Percentiles rank a stretch among this genome's conserved stretches.
Evolutionary conservation across 2,888 invertebrate species (phyloP).

Genomic region (Seira musarum): DNA sequence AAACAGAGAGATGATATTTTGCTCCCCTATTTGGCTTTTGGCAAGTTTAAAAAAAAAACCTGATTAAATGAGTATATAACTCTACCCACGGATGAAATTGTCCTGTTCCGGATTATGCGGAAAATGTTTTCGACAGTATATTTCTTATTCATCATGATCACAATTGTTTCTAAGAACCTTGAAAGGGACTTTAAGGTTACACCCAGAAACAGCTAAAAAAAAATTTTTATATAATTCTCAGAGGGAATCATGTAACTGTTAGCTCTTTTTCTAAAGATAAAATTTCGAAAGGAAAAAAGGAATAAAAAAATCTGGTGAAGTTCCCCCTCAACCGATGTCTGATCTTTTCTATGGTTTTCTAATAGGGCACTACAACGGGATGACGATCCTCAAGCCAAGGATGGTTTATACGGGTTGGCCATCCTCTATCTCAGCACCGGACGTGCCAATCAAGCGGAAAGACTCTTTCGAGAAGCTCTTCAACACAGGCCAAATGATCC

Average conservation of each 20-base stretch:
- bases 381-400: slow-evolving; percentile 68
- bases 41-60: not conserved
- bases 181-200: too few relatives aligned
- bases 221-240: too few relatives aligned
- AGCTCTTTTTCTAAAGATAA: too few relatives aligned
- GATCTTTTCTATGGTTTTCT: not conserved
- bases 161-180: too few relatives aligned
- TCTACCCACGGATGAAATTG: too few relatives aligned
- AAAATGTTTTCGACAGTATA: too few relatives aligned
- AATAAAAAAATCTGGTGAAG: too few relatives aligned
- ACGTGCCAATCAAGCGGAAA: slow-evolving; percentile 67
- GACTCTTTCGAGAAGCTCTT: slow-evolving; percentile 67
- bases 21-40: not conserved
- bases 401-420: slow-evolving; percentile 66
- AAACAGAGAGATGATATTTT: not conserved
- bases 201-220: too few relatives aligned
- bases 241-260: too few relatives aligned
- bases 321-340: not conserved
- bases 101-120: too few relatives aligned
- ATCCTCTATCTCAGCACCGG: slow-evolving; percentile 68
- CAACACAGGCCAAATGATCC: slow-evolving; percentile 69
- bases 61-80: not conserved
- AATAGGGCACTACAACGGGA: slow-evolving; percentile 64
- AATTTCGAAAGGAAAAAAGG: too few relatives aligned
- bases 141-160: too few relatives aligned